Evolutionary conservation across 2,888 invertebrate species (phyloP).

Genomic region (Agonopterix heracliana): DNA sequence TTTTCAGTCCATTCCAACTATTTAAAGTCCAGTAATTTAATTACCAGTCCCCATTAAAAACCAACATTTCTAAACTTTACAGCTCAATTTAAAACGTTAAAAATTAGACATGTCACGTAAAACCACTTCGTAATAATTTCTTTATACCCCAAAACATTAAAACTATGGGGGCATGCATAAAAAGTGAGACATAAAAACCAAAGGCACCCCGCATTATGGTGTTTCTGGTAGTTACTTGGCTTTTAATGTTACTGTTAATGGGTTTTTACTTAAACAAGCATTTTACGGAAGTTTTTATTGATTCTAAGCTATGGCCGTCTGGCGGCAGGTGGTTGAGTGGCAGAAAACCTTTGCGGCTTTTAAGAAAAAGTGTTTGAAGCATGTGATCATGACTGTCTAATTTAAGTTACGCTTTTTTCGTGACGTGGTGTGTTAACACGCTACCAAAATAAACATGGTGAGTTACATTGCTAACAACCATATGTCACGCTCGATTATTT

Average conservation of each 20-base stretch:
- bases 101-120: constrained; percentile 3
- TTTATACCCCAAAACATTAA: constrained; percentile 2
- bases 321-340: constrained; percentile 32
- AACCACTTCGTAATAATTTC: constrained; percentile 5
- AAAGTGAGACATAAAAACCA: constrained; percentile 6
- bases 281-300: constrained; percentile 41
- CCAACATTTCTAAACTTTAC: constrained; percentile 4
- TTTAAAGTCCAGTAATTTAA: too few species aligned
- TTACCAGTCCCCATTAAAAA: too few species aligned
- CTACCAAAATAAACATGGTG: constrained; percentile 42
- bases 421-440: constrained; percentile 49
- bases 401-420: constrained; percentile 30
- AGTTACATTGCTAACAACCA: constrained; percentile 25
- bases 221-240: constrained; percentile 34
- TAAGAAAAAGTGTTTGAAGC: constrained; percentile 16
- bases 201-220: constrained; percentile 20
- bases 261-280: constrained; percentile 49
- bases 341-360: constrained; percentile 11
- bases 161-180: constrained; percentile 8
- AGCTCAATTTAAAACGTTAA: constrained; percentile 8
- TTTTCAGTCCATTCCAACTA: too few species aligned
- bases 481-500: constrained; percentile 41
- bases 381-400: constrained; percentile 35
- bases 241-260: constrained; percentile 53
- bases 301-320: constrained; percentile 27